Evolutionary conservation across 2,888 invertebrate species (phyloP).

Genomic region (Thelaira solivaga): DNA sequence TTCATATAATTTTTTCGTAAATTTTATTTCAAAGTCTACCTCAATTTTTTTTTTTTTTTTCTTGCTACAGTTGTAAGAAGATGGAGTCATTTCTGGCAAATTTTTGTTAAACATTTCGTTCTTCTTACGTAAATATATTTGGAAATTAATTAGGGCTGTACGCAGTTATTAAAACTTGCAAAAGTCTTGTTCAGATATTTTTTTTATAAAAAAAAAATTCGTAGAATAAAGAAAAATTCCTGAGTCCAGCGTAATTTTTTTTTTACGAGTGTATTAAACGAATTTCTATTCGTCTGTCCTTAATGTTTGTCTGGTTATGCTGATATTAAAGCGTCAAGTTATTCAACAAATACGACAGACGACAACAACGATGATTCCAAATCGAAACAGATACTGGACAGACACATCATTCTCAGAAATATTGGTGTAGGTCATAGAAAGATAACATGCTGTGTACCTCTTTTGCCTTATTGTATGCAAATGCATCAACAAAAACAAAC

Average conservation of each 20-base stretch:
- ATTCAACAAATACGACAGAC: conserved; percentile 60
- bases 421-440: conserved; percentile 78
- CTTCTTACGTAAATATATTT: too few relatives aligned
- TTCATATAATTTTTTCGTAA: too few relatives aligned
- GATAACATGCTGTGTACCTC: conserved; percentile 77
- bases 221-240: too few relatives aligned
- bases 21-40: too few relatives aligned
- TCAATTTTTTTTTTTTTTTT: too few relatives aligned
- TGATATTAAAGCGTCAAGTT: conserved; percentile 62
- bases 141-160: too few relatives aligned
- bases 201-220: not conserved
- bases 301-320: conserved; percentile 35
- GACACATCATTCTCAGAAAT: conserved; percentile 76
- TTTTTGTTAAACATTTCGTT: too few relatives aligned
- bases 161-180: not conserved
- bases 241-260: not conserved
- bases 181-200: not conserved
- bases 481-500: conserved; percentile 66
- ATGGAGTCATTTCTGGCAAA: too few relatives aligned
- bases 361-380: conserved; percentile 55
- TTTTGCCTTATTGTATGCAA: conserved; percentile 77
- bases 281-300: conserved; percentile 10
- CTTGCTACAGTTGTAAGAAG: too few relatives aligned
- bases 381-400: conserved; percentile 62
- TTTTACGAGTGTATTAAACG: conserved; percentile 18